Evolutionary conservation across 2,888 invertebrate species (phyloP).

Genomic region (Melanostoma scalare): DNA sequence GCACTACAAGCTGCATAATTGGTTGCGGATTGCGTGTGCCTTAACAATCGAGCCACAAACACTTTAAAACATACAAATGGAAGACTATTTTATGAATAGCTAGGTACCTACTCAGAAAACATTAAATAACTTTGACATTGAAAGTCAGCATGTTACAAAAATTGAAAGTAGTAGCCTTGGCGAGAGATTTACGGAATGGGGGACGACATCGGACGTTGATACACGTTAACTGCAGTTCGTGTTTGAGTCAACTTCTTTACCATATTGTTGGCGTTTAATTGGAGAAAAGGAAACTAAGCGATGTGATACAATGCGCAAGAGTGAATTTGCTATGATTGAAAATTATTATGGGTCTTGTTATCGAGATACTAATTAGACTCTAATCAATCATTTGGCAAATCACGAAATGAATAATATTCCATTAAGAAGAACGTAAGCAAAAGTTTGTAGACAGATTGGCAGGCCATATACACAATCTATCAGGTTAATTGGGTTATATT

Average conservation of each 20-base stretch:
- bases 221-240: background rate
- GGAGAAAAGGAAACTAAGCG: conserved; percentile 21
- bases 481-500: no score
- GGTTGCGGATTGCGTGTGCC: conserved; percentile 37
- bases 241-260: background rate
- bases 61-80: conserved; percentile 19
- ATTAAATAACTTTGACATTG: conserved; percentile 72
- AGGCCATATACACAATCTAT: no score
- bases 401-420: background rate
- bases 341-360: conserved; percentile 2
- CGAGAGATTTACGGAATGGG: conserved; percentile 23
- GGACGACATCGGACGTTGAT: background rate
- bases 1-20: conserved; percentile 32
- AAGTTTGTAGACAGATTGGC: no score
- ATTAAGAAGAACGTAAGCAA: no score
- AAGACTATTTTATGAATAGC: conserved; percentile 19
- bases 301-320: conserved; percentile 6
- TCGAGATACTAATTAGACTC: conserved; percentile 3
- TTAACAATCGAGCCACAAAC: conserved; percentile 40
- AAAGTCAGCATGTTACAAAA: conserved; percentile 62
- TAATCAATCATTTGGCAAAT: background rate
- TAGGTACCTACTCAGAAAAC: conserved; percentile 19
- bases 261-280: conserved; percentile 15
- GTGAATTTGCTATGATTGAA: conserved; percentile 8
- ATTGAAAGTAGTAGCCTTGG: conserved; percentile 62